A percentile compares a stretch with the other conserved stretches of the same genome.
Evolutionary conservation across 1,140 invertebrate species (phyloP).

Genomic region (Monochamus saltuarius): DNA sequence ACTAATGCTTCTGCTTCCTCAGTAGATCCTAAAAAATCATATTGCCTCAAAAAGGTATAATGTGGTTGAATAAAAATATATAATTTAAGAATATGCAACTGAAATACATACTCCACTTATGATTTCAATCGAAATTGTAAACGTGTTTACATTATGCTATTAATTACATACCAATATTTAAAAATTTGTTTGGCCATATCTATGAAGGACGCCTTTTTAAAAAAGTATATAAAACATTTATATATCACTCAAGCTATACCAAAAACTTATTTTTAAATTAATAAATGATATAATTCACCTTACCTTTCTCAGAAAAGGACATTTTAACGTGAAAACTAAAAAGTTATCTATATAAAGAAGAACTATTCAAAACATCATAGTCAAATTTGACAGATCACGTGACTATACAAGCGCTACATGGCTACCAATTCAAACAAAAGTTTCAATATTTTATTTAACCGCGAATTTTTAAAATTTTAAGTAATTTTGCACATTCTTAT

Average conservation of each 20-base stretch:
- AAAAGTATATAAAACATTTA: no score
- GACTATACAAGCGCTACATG: constrained; percentile 27
- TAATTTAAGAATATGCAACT: no score
- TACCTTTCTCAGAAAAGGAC: constrained; percentile 34
- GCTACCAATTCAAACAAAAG: constrained; percentile 28
- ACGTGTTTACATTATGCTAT: no score
- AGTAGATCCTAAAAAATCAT: constrained; percentile 4
- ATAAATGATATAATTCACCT: constrained; percentile 4
- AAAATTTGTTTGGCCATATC: background rate
- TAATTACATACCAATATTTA: background rate
- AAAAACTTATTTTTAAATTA: background rate
- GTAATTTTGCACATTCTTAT: background rate
- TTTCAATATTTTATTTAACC: constrained; percentile 12
- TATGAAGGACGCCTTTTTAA: background rate
- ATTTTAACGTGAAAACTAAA: constrained; percentile 18
- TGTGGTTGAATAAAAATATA: no score
- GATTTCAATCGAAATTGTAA: no score
- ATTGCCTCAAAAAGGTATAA: background rate
- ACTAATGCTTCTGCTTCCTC: constrained; percentile 29
- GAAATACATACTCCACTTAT: no score
- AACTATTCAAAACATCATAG: constrained; percentile 43
- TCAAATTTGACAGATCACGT: constrained; percentile 42
- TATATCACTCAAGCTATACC: background rate
- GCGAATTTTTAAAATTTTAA: constrained; percentile 10
- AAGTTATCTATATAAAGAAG: constrained; percentile 29